Percentiles rank a stretch among this genome's conserved stretches.
These are phyloP conservation scores for Poeciliopsis gracilis DNA, from an alignment of 2,797 vertebrate genomes.

Conservation along the genomic window DNA sequence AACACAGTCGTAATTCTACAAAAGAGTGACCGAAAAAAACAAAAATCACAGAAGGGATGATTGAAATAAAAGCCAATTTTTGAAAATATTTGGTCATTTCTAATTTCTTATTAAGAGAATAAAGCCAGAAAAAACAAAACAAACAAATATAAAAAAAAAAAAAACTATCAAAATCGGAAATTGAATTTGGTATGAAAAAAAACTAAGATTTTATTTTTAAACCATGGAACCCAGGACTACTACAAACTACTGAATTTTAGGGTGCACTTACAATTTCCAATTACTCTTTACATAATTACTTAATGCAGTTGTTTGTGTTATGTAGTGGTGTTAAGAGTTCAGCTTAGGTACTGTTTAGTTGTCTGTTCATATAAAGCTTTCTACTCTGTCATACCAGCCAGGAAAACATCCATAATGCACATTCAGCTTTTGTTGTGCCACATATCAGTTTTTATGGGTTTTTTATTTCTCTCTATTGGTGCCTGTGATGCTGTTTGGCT, in stretches of 20 bases:
- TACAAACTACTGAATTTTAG: background rate
- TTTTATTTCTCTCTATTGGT: conserved; percentile 4
- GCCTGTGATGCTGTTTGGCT: background rate
- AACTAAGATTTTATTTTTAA: no score
- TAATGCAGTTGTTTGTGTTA: background rate
- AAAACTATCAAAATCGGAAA: no score
- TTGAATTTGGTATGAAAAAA: no score
- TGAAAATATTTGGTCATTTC: no score
- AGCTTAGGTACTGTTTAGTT: background rate
- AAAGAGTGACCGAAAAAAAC: background rate
- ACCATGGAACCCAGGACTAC: no score
- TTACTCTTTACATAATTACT: background rate
- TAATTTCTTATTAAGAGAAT: no score
- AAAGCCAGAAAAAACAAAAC: no score
- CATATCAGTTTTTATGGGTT: background rate
- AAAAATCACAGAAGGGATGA: background rate
- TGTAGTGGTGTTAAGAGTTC: background rate
- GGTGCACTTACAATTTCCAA: background rate
- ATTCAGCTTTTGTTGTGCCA: conserved; percentile 16
- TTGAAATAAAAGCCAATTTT: no score
- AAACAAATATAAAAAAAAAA: no score
- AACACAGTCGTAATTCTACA: background rate
- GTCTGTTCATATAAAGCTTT: conserved; percentile 1
- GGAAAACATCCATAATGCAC: background rate
- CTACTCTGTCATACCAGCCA: conserved; percentile 5